Percentiles rank a stretch among this genome's conserved stretches.
Conservation (phyloP, 1,140 invertebrate genomes). For the Mya arenaria region DNA sequence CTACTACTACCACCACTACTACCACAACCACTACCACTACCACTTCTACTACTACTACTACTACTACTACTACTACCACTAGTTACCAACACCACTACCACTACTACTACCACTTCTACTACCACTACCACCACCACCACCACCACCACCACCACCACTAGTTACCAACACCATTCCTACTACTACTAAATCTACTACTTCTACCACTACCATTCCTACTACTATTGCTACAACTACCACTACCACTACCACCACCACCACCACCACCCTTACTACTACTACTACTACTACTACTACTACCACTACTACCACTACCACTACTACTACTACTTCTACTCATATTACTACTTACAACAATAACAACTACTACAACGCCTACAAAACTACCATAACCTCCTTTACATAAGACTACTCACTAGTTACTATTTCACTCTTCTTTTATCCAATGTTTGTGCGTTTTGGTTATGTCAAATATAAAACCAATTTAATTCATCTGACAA, state of each 20-base stretch:
- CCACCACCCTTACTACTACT: background rate
- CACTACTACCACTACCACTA: background rate
- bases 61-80: background rate
- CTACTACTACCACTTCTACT: background rate
- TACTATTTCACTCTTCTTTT: too few species aligned
- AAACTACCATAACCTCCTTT: too few species aligned
- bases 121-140: background rate
- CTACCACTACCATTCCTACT: background rate
- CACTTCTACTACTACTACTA: background rate
- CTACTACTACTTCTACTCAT: slow-evolving; percentile 1
- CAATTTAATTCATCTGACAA: too few species aligned
- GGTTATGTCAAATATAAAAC: too few species aligned
- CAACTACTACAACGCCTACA: too few species aligned
- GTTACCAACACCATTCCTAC: background rate
- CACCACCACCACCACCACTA: background rate
- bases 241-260: background rate
- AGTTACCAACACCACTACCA: background rate
- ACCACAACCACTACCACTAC: background rate
- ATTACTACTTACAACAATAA: too few species aligned
- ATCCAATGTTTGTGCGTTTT: too few species aligned
- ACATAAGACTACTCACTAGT: too few species aligned
- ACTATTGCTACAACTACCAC: background rate
- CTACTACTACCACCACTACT: background rate
- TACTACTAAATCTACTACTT: background rate
- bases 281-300: background rate